Conservation (phyloP, 2,797 vertebrate genomes). For the Alcedo quadribrachys region DNA sequence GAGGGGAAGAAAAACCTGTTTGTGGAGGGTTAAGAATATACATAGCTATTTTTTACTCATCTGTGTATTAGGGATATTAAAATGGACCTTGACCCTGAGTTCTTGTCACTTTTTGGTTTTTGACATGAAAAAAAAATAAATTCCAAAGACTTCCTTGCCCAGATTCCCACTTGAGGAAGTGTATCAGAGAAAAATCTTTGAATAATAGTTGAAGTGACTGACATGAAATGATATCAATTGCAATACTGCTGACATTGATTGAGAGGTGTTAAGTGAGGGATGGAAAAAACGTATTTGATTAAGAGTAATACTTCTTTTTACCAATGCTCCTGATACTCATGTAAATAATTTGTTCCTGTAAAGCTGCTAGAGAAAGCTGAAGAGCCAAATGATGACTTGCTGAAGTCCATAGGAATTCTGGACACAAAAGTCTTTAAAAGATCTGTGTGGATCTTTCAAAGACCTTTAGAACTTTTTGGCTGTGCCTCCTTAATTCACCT, state of each 20-base stretch:
- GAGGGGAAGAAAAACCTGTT: neutral
- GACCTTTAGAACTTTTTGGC: neutral
- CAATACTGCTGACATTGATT: conserved; percentile 2
- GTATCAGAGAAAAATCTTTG: neutral
- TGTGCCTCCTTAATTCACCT: neutral
- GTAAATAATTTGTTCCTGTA: neutral
- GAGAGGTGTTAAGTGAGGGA: neutral
- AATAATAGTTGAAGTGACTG: neutral
- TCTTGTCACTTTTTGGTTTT: neutral
- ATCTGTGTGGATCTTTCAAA: neutral
- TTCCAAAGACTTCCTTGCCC: neutral
- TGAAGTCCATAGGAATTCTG: neutral
- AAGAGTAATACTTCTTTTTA: conserved; percentile 2
- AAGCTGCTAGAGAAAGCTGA: neutral
- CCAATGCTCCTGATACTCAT: neutral
- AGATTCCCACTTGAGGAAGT: neutral
- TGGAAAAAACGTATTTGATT: conserved; percentile 9
- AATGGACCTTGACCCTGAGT: neutral
- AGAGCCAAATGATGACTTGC: neutral
- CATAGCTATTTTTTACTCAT: neutral
- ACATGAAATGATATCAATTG: neutral
- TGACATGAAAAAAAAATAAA: neutral
- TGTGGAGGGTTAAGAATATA: neutral
- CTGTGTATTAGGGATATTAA: neutral
- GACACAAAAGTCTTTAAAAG: neutral